Conservation (phyloP, 1,140 invertebrate species). For the Choristoneura fumiferana region DNA sequence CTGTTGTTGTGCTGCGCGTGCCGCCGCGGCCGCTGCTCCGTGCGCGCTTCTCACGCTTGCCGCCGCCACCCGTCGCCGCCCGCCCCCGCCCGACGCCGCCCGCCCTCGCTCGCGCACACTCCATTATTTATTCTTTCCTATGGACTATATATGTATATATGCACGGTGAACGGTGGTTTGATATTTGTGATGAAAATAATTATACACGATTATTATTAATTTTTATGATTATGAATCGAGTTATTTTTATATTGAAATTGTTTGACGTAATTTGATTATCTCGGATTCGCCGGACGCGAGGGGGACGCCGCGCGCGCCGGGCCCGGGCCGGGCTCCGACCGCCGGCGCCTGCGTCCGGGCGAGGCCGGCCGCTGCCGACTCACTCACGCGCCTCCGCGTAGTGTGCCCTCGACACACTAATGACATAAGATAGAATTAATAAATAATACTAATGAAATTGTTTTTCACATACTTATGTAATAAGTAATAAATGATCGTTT, state of each 20-base stretch:
- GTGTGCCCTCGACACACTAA: too few relatives aligned
- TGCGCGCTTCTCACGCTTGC: background rate
- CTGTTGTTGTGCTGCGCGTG: background rate
- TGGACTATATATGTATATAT: conserved; percentile 71
- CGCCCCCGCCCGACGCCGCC: conserved; percentile 23
- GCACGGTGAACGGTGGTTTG: conserved; percentile 61
- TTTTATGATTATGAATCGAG: conserved; percentile 55
- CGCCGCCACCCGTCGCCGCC: conserved; percentile 29
- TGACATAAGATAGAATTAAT: conserved; percentile 52
- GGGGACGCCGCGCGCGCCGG: background rate
- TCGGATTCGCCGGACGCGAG: conserved; percentile 23
- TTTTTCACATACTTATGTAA: conserved; percentile 70
- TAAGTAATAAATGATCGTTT: conserved; percentile 63
- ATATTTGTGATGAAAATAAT: conserved; percentile 61
- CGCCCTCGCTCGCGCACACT: conserved; percentile 29
- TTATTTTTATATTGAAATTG: conserved; percentile 67
- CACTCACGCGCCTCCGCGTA: too few relatives aligned
- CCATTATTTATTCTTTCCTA: conserved; percentile 34
- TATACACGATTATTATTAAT: conserved; percentile 53
- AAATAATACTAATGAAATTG: conserved; percentile 56
- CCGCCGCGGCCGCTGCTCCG: background rate
- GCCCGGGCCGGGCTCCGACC: too few relatives aligned
- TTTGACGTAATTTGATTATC: conserved; percentile 45
- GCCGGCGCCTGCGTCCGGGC: too few relatives aligned
- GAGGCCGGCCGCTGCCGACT: too few relatives aligned